Evolutionary conservation across 2,113 vertebrate species (phyloP), one percentile per base, ranked within the genome.

Genomic region (Lycaon pictus): DNA sequence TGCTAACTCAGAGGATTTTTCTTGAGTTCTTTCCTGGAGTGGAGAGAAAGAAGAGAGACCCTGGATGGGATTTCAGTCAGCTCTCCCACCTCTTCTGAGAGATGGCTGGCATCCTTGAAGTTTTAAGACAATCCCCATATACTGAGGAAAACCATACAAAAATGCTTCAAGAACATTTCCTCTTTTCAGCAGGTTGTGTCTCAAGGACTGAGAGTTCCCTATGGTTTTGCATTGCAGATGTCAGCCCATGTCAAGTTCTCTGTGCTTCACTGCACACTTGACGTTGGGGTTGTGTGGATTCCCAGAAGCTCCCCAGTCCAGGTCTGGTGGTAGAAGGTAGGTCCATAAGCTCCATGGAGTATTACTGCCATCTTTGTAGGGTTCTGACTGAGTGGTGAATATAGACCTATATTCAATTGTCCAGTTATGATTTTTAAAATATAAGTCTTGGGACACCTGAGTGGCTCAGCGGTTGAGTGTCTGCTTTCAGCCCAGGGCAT

Each of bases 171-270:
- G 94, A 95, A 25, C 83, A 80, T 94, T 95, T 97, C 96, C 93
- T 94, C 96, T 95, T 96, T 97, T 90, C 8, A 93, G 90, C 96
- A 97, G 93, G 93, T 91, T 91, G 81, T 88, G 69, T 55, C 81
- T 94, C 13, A 32, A 7, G 25, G 82, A 58, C 79, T 19, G 90
- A 82, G 29, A 35, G 92, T 83, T 96, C 84, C 72, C 29, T n/a
- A 81, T 97, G 60, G 58, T 97, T 97, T 97, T 32, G 58, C 32
- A 51, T 6, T 86, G 77, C 35, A 63, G 74, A 27, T 81, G 5
- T 56, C 13, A 71, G 67, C 67, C 65, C 72, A 88, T 37, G 80
- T 90, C 71, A 92, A 60, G 29, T 94, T 95, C 85, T 95, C 69
- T 97, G 23, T 85, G 91, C 63, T 77, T 90, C 62, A 29, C 63